A percentile compares a stretch with the other conserved stretches of the same genome.
phyloP scores from a whole-genome alignment of 2,797 vertebrate species.

The Micrastur ruficollis region DNA sequence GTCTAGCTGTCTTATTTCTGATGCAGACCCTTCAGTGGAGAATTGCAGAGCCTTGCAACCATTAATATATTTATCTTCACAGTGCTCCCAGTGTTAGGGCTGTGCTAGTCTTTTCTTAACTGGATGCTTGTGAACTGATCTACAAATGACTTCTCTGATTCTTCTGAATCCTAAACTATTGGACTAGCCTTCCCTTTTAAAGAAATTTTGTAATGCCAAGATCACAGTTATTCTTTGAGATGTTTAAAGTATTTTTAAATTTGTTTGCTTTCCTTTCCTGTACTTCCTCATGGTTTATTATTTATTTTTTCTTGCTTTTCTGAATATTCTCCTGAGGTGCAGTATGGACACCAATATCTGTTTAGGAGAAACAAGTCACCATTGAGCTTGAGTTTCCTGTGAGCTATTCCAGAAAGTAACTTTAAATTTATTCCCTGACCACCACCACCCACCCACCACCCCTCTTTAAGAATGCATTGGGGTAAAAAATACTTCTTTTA shows the following conservation, averaged over 20 bases:
- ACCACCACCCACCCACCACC: too few species aligned
- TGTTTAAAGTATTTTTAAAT: background rate
- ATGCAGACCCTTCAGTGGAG: background rate
- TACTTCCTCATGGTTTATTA: background rate
- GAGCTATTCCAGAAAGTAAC: background rate
- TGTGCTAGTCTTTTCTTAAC: background rate
- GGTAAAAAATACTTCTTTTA: background rate
- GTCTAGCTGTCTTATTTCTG: background rate
- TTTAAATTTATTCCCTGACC: background rate
- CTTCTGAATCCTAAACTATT: background rate
- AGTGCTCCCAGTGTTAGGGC: background rate
- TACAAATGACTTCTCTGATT: background rate
- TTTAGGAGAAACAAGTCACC: background rate
- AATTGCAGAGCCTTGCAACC: background rate
- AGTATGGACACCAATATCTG: background rate
- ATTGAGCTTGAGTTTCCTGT: background rate
- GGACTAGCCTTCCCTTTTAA: background rate
- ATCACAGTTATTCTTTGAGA: background rate
- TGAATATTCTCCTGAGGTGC: background rate
- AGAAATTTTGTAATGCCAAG: background rate
- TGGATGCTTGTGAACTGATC: background rate
- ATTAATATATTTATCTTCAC: background rate
- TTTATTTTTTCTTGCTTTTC: background rate
- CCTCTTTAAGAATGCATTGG: background rate
- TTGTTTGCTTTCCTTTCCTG: background rate